Base-by-base conservation (phyloP, 2,113 vertebrate genomes). In the Cavia porcellus region DNA sequence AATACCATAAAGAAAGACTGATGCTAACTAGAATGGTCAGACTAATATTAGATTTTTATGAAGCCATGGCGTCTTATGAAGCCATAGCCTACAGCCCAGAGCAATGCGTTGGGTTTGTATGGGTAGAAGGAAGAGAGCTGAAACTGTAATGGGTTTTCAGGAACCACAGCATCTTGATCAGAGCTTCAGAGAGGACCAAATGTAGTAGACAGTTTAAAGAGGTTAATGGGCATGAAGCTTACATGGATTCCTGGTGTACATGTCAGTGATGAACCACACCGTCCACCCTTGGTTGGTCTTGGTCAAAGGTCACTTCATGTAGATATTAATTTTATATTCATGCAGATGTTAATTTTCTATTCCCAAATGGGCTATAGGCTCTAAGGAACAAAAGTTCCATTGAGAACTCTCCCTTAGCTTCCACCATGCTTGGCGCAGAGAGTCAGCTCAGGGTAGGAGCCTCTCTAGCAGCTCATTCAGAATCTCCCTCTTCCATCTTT, bases 1-100 rank as follows among this genome's bases (percentile, higher is more conserved):
- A 80, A 94, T 70, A 92, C 80, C 70, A 24, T 90, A 86, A 95
- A 90, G 90, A 94, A 95, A 90, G 57, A 20, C 10, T 47, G 35
- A 80, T 38, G 90, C 42, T 77, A 24, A 57, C 38, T 47, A 55
- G 70, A 86, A 95, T 1, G 9, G 22, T 35, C 3, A 6, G 62
- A 25, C 45, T 72, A 32, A 87, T 38, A 42, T 42, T 62, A 82
- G 42, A 75, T 42, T n/a, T 88, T 70, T 57, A 5, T 50, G 82
- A 94, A 92, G 50, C 50, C n/a, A 2, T 42, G 47, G 15, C 11
- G 28, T 77, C 57, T n/a, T 81, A 24, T 17, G 15, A 42, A 8
- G 15, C 47, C 38, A 86, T 89, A 90, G 32, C 42, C 38, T 19
- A 89, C 81, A 68, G 14, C 32, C 62, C 45, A 52, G 52, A 52